phyloP scores from a whole-genome alignment of 1,140 invertebrate species.

The Lordiphosa collinella region DNA sequence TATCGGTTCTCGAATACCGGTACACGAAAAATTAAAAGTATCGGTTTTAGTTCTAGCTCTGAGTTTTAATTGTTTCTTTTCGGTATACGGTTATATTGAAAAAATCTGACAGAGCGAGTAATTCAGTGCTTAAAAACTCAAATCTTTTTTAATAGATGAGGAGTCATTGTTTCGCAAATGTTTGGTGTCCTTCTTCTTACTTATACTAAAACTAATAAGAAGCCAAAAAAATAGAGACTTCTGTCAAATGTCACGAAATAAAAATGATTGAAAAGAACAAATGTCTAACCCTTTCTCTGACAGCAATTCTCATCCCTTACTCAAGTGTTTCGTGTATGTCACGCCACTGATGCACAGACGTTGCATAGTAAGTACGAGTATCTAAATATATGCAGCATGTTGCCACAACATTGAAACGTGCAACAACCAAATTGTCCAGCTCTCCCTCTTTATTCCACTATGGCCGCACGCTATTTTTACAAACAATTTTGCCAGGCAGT shows the following conservation, averaged over 20 bases:
- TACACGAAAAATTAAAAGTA: too few relatives aligned
- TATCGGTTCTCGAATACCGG: too few relatives aligned
- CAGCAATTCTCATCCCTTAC: background rate
- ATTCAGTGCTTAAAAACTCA: too few relatives aligned
- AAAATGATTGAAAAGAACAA: conserved; percentile 17
- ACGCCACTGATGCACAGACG: conserved; percentile 45
- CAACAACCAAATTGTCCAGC: conserved; percentile 33
- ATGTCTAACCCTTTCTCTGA: conserved; percentile 5
- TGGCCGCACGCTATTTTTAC: conserved; percentile 74
- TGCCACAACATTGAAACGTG: conserved; percentile 40
- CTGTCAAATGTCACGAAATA: background rate
- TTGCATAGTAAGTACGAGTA: conserved; percentile 14
- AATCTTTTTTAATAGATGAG: too few relatives aligned
- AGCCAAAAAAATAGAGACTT: background rate
- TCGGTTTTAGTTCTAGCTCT: too few relatives aligned
- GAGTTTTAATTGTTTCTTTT: too few relatives aligned
- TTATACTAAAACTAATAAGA: too few relatives aligned
- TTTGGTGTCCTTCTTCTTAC: too few relatives aligned
- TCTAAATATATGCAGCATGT: conserved; percentile 70
- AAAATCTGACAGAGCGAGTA: too few relatives aligned
- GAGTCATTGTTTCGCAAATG: too few relatives aligned
- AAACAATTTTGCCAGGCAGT: conserved; percentile 67
- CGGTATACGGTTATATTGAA: too few relatives aligned
- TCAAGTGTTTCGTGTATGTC: background rate
- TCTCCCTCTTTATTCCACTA: conserved; percentile 40